Evolutionary conservation across 2,113 vertebrate genomes (phyloP).

Genomic region (Rhizomys pruinosus): DNA sequence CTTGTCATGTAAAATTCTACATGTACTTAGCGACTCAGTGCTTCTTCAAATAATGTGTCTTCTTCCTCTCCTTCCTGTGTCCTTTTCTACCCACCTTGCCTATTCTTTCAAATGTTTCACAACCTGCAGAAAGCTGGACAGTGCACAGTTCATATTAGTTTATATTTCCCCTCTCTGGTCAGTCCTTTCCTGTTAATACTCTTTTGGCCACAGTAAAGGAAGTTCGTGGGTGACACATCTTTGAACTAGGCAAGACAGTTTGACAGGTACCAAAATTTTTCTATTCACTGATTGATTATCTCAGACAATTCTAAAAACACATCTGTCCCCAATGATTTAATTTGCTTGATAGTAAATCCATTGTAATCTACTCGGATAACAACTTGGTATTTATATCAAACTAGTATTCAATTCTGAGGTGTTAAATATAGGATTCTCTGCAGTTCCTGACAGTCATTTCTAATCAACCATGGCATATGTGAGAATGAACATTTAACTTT

Average conservation of each 20-base stretch:
- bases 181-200: slow-evolving; percentile 32
- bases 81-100: neutral
- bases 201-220: slow-evolving; percentile 51
- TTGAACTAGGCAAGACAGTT: slow-evolving; percentile 79
- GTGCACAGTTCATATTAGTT: slow-evolving; percentile 16
- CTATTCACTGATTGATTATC: slow-evolving; percentile 68
- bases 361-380: slow-evolving; percentile 82
- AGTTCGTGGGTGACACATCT: slow-evolving; percentile 70
- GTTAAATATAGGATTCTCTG: slow-evolving; percentile 78
- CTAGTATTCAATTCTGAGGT: slow-evolving; percentile 74
- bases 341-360: slow-evolving; percentile 82
- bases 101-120: neutral
- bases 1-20: neutral
- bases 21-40: neutral
- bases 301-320: slow-evolving; percentile 76
- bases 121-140: neutral
- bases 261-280: slow-evolving; percentile 78
- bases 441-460: slow-evolving; percentile 75
- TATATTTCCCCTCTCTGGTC: neutral
- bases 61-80: neutral
- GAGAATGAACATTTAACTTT: slow-evolving; percentile 74
- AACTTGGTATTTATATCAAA: slow-evolving; percentile 81
- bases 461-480: slow-evolving; percentile 67
- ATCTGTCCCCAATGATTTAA: slow-evolving; percentile 76
- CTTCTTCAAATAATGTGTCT: neutral